Evolutionary conservation across 2,797 vertebrate genomes (phyloP).

Genomic region (Sebastes matsubarae): DNA sequence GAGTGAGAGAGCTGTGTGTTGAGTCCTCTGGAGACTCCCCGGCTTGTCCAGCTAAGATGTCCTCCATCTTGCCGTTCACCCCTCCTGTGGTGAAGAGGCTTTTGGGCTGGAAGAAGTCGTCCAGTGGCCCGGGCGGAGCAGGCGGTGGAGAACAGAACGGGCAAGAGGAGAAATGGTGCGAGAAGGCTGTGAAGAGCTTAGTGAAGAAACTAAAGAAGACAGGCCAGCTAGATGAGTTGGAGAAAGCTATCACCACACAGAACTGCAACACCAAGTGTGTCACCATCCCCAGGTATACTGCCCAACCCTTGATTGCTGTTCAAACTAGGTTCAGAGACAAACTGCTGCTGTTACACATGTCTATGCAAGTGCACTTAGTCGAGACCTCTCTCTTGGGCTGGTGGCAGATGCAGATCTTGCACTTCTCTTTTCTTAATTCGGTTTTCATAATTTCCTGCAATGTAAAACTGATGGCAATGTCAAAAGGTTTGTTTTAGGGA

Average conservation of each 20-base stretch:
- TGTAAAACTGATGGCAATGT: neutral
- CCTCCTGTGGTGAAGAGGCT: slow-evolving; percentile 99
- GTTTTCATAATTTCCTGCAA: neutral
- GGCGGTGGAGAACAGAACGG: slow-evolving; percentile 93
- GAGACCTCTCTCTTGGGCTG: neutral
- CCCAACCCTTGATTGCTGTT: neutral
- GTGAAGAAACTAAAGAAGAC: slow-evolving; percentile 99
- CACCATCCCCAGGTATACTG: slow-evolving; percentile 95
- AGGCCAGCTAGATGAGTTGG: slow-evolving; percentile 96
- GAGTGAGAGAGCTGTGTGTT: slow-evolving; percentile 15
- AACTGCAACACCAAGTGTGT: slow-evolving; percentile 99
- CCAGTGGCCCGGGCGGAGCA: slow-evolving; percentile 88
- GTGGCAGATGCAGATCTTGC: neutral
- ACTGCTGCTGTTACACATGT: neutral
- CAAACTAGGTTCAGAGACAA: neutral
- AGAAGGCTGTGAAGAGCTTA: slow-evolving; percentile 97
- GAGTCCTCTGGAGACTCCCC: slow-evolving; percentile 59
- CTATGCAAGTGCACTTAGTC: neutral
- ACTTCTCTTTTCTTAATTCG: neutral
- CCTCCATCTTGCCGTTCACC: slow-evolving; percentile 98
- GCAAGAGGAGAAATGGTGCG: slow-evolving; percentile 99
- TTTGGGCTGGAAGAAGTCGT: slow-evolving; percentile 96
- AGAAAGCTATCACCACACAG: slow-evolving; percentile 98
- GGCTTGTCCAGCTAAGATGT: slow-evolving; percentile 84
- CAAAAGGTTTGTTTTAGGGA: neutral